phyloP scores from a whole-genome alignment of 2,797 vertebrate genomes.

The Leptatherina wallacei region DNA sequence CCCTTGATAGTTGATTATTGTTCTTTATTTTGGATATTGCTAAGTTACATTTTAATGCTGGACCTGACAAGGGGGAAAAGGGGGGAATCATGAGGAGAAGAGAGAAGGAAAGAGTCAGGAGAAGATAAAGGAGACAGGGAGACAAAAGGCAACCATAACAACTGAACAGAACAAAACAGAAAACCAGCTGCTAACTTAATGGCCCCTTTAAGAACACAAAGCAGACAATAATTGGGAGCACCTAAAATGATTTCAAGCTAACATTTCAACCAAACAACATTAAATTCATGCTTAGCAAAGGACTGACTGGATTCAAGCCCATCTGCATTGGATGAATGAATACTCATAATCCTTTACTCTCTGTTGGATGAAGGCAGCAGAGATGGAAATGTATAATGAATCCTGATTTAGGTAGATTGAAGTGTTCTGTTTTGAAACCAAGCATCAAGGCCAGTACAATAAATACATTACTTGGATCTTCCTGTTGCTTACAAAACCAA shows the following conservation, averaged over 20 bases:
- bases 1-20: background rate
- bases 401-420: background rate
- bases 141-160: background rate
- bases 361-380: background rate
- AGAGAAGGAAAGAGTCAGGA: background rate
- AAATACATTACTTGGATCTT: background rate
- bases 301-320: background rate
- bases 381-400: background rate
- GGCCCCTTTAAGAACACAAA: background rate
- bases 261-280: background rate
- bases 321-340: background rate
- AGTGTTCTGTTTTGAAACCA: background rate
- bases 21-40: background rate
- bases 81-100: too few relatives aligned
- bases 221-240: background rate
- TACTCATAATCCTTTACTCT: background rate
- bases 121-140: background rate
- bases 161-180: background rate
- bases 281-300: background rate
- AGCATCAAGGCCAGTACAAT: background rate
- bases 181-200: background rate
- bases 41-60: background rate
- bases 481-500: conserved; percentile 1
- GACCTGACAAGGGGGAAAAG: background rate
- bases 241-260: background rate